These are phyloP conservation scores for Glomeris marginata DNA, from an alignment of 2,888 invertebrate genomes.

Conservation along the genomic window DNA sequence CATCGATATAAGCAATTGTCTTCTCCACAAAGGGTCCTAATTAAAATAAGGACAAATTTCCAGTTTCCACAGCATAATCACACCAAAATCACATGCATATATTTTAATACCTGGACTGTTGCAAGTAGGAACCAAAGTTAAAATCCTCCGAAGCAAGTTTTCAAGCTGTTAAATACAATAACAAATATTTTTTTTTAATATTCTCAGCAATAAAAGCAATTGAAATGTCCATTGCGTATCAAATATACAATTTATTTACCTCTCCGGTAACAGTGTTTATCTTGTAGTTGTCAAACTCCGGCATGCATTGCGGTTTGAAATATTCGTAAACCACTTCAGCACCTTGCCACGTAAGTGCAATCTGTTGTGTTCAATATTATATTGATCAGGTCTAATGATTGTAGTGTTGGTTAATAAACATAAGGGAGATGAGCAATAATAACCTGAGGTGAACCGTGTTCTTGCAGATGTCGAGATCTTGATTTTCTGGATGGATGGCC, in stretches of 20 bases:
- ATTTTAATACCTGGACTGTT: constrained; percentile 16
- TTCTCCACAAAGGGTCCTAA: too few species aligned
- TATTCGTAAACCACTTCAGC: constrained; percentile 44
- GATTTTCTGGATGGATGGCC: constrained; percentile 60
- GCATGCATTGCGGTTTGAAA: constrained; percentile 60
- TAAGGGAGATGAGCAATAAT: neutral
- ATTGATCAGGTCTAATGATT: neutral
- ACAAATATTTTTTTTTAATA: neutral
- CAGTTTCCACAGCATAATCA: too few species aligned
- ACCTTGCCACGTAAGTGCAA: constrained; percentile 29
- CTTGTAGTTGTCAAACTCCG: constrained; percentile 60
- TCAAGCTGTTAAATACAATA: constrained; percentile 22
- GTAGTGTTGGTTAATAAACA: neutral
- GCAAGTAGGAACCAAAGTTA: constrained; percentile 24
- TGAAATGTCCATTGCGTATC: neutral
- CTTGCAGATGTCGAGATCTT: constrained; percentile 49
- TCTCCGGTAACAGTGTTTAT: constrained; percentile 65
- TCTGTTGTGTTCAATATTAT: constrained; percentile 14
- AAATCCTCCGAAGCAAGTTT: constrained; percentile 26
- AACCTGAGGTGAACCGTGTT: constrained; percentile 57
- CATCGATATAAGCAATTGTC: too few species aligned
- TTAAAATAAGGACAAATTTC: too few species aligned
- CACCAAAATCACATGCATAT: neutral
- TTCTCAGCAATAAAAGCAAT: neutral
- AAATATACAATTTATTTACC: constrained; percentile 29